Percentiles rank a stretch among this genome's conserved stretches.
Evolutionary conservation across 2,113 vertebrate genomes (phyloP).

Genomic region (Heterochromis multidens): DNA sequence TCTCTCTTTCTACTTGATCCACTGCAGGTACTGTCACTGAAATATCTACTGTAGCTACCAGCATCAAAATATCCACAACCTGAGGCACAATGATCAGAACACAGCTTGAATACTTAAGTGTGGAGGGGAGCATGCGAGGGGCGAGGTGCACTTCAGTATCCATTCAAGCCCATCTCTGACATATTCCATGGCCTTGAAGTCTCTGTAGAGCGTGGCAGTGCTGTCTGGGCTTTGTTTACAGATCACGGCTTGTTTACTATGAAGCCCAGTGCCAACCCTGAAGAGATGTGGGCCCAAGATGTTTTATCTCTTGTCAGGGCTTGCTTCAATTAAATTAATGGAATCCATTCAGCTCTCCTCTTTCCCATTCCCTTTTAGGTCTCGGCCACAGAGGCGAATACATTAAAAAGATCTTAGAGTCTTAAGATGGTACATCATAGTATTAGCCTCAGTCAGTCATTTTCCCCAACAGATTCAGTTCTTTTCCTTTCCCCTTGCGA

Average conservation of each 20-base stretch:
- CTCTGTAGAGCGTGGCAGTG: conserved; percentile 75
- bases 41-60: conserved; percentile 69
- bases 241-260: conserved; percentile 93
- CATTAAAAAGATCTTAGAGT: conserved; percentile 99
- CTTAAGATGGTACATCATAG: conserved; percentile 94
- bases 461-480: conserved; percentile 62
- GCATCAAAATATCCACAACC: conserved; percentile 70
- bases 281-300: conserved; percentile 89
- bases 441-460: conserved; percentile 85
- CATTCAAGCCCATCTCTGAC: conserved; percentile 81
- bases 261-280: conserved; percentile 80
- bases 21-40: conserved; percentile 61
- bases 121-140: not conserved
- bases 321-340: conserved; percentile 99
- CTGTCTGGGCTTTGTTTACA: conserved; percentile 80
- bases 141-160: conserved; percentile 78
- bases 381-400: conserved; percentile 84
- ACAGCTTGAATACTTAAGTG: conserved; percentile 68
- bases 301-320: conserved; percentile 98
- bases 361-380: conserved; percentile 86
- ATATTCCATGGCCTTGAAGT: conserved; percentile 88
- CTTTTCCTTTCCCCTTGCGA: conserved; percentile 29
- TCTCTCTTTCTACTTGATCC: conserved; percentile 54
- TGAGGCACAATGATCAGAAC: conserved; percentile 69
- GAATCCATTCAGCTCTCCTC: conserved; percentile 93